Conservation (phyloP, 2,797 vertebrate genomes). For the Acestrorhynchus altus region DNA sequence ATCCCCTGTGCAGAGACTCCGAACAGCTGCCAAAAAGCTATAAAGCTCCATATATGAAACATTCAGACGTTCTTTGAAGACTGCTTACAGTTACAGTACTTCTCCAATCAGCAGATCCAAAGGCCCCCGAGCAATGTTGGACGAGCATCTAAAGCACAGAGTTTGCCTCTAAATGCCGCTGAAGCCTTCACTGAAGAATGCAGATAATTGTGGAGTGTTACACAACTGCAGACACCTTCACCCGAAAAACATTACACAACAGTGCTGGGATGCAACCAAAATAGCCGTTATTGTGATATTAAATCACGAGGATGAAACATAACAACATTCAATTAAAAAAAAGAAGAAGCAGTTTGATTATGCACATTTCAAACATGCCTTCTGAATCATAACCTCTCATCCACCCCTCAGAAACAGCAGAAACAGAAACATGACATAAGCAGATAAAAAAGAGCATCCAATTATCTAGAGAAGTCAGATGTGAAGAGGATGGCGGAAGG, state of each 20-base stretch:
- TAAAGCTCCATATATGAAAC: background rate
- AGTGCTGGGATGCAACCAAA: conserved; percentile 26
- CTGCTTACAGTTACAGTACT: background rate
- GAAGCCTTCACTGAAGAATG: background rate
- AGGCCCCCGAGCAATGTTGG: background rate
- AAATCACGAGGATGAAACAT: conserved; percentile 62
- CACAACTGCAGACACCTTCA: conserved; percentile 45
- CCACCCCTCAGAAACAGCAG: conserved; percentile 48
- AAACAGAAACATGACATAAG: conserved; percentile 47
- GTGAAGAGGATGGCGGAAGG: conserved; percentile 34
- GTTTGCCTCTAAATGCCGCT: background rate
- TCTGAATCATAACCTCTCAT: conserved; percentile 51
- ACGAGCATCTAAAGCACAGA: background rate
- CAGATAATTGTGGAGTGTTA: conserved; percentile 22
- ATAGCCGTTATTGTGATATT: conserved; percentile 7
- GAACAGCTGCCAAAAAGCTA: conserved; percentile 3
- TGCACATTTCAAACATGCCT: conserved; percentile 48
- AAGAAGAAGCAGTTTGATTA: conserved; percentile 42
- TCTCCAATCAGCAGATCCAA: background rate
- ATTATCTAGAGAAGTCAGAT: conserved; percentile 60
- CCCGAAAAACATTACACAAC: conserved; percentile 23
- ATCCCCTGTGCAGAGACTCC: background rate
- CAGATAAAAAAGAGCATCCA: conserved; percentile 47
- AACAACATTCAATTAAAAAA: conserved; percentile 19
- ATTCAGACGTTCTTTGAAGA: background rate